phyloP scores from a whole-genome alignment of 2,113 vertebrate genomes.

The Cyanoramphus novaezelandiae region DNA sequence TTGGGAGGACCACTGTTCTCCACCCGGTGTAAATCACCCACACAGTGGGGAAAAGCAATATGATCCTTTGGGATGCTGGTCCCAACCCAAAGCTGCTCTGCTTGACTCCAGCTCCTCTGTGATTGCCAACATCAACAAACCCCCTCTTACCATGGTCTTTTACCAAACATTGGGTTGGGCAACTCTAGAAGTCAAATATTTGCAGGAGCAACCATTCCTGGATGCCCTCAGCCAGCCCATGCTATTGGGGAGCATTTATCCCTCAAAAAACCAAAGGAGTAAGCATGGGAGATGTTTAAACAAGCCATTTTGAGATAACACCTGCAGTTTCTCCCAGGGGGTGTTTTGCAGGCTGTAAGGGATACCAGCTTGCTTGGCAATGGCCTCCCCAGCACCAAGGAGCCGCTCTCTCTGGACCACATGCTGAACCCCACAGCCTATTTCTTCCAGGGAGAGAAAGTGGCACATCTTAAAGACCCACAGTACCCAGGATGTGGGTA shows the following conservation, averaged over 20 bases:
- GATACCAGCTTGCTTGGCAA: background rate
- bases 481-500: background rate
- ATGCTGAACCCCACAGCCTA: background rate
- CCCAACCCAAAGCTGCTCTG: background rate
- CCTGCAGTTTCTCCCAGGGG: background rate
- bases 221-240: background rate
- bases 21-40: background rate
- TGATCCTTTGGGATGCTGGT: background rate
- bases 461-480: rapidly evolving
- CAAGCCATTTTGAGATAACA: background rate
- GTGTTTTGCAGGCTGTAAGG: background rate
- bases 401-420: background rate
- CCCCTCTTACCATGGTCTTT: background rate
- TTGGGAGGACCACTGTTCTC: too few species aligned
- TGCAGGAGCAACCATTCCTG: background rate
- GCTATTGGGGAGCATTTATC: background rate
- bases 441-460: background rate
- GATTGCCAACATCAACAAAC: background rate
- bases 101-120: background rate
- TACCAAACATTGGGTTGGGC: background rate
- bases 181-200: background rate
- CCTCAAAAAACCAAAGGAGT: background rate
- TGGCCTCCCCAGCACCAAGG: background rate
- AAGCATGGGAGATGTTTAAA: background rate
- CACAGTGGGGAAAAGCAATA: background rate